Evolutionary conservation across 2,797 vertebrate genomes (phyloP), one percentile per base, ranked within the genome.

Genomic region (Poecilia gillii): DNA sequence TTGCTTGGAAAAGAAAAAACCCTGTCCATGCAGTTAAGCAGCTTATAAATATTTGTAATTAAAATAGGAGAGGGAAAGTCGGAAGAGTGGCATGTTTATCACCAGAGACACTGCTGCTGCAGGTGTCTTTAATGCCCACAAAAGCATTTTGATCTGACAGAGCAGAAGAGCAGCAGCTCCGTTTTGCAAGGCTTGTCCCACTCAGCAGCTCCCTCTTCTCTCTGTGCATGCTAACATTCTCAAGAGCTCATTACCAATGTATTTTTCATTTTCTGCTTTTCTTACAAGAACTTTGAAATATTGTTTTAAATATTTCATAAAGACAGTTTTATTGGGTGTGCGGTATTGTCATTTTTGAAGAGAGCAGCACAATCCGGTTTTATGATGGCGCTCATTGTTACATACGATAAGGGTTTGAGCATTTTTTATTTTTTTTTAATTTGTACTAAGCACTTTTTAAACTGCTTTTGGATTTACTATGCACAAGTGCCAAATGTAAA

Each of bases 11-110:
- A 90, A 92, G 87, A 87, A 91, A 91, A 90, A 90, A 33, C 89
- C 89, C 90, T 93, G 92, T 93, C 92, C 92, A 82, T 88, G 87
- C 81, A 88, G 88, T 92, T 94, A 95, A 95, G 94, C 95, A 89
- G 93, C 94, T 94, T 96, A 96, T 94, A 93, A 85, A 84, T 94
- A 91, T 93, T 94, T 95, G 91, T 91, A 95, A 95, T 96, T 95
- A 95, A 92, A 91, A 94, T 93, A 39, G 84, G 85, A 90, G 86
- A 80, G 87, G 82, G 87, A 81, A 90, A 84, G 88, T 87, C 78
- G 80, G 75, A 83, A 90, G 87, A 94, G 75, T 89, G 83, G 82
- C 85, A 59, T 91, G 88, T 92, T 95, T 95, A 93, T 94, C 92
- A 89, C 83, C 74, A 64, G 64, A 91, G 87, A 91, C 84, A 93